These are phyloP conservation scores for Amyelois transitella DNA, from an alignment of 1,140 invertebrate species.

Conservation along the genomic window DNA sequence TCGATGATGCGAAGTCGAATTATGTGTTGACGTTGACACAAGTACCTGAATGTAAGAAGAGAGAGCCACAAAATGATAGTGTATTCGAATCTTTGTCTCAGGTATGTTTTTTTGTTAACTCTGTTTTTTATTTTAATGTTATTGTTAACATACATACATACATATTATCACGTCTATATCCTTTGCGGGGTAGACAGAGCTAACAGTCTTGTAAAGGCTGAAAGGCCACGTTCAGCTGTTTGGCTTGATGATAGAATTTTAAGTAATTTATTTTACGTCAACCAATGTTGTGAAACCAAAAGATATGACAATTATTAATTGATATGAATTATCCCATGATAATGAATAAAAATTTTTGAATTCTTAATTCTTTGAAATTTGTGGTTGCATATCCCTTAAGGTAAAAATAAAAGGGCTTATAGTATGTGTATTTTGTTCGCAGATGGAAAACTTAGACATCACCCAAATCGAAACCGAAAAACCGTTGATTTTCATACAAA, in stretches of 20 bases:
- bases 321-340: too few relatives aligned
- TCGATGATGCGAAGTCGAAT: slow-evolving; percentile 74
- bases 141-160: background rate
- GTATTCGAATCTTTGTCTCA: slow-evolving; percentile 81
- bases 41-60: slow-evolving; percentile 44
- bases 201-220: too few relatives aligned
- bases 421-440: slow-evolving; percentile 15
- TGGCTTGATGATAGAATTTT: too few relatives aligned
- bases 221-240: too few relatives aligned
- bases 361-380: background rate
- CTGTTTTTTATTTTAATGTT: background rate
- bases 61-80: slow-evolving; percentile 46
- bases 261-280: too few relatives aligned
- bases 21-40: slow-evolving; percentile 83
- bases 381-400: background rate
- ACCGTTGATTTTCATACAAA: slow-evolving; percentile 83
- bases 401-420: background rate
- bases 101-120: slow-evolving; percentile 52
- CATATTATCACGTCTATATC: too few relatives aligned
- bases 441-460: slow-evolving; percentile 80
- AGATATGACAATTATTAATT: slow-evolving; percentile 6
- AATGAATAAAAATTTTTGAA: too few relatives aligned
- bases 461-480: slow-evolving; percentile 73
- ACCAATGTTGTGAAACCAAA: too few relatives aligned
- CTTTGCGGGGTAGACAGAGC: too few relatives aligned